Percentiles rank a stretch among this genome's conserved stretches.
Evolutionary conservation across 2,113 vertebrate genomes (phyloP).

Genomic region (Rhabdomys dilectus): DNA sequence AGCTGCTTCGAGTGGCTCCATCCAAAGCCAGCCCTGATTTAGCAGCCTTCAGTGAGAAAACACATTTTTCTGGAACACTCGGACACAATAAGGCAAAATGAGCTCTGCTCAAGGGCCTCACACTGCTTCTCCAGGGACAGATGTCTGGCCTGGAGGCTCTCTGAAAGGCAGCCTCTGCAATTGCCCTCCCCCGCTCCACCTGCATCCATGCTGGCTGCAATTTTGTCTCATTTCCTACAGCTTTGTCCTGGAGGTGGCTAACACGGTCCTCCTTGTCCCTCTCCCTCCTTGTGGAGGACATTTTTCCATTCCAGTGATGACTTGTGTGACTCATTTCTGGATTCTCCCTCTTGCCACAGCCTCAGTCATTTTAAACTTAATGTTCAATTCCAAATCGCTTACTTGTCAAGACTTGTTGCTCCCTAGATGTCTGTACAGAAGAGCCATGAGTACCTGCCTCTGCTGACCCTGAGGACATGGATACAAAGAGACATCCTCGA

Average conservation of each 20-base stretch:
- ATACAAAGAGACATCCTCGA: not conserved
- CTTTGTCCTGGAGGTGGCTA: not conserved
- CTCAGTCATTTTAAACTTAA: slow-evolving; percentile 4
- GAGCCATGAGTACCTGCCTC: not conserved
- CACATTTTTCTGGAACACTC: slow-evolving; percentile 56
- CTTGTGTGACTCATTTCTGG: slow-evolving; percentile 1
- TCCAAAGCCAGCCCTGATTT: slow-evolving; percentile 14
- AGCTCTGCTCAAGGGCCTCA: slow-evolving; percentile 47
- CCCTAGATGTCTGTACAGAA: not conserved
- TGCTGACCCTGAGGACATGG: rapidly evolving
- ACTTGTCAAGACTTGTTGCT: not conserved
- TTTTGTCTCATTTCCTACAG: slow-evolving; percentile 61
- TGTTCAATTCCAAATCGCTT: not conserved
- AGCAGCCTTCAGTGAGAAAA: slow-evolving; percentile 39
- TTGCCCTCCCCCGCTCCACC: not conserved
- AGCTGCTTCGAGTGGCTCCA: slow-evolving; percentile 23
- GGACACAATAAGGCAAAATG: slow-evolving; percentile 60
- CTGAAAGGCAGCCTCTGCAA: not conserved
- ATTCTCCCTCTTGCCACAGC: not conserved
- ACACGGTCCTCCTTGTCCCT: not conserved
- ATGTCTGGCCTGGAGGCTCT: not conserved
- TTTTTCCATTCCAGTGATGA: slow-evolving; percentile 50
- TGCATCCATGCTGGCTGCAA: not conserved
- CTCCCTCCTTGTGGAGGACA: not conserved
- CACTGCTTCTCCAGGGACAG: not conserved